Evolutionary conservation across 2,113 vertebrate genomes (phyloP), one percentile per base, ranked within the genome.

Genomic region (Delphinapterus leucas): DNA sequence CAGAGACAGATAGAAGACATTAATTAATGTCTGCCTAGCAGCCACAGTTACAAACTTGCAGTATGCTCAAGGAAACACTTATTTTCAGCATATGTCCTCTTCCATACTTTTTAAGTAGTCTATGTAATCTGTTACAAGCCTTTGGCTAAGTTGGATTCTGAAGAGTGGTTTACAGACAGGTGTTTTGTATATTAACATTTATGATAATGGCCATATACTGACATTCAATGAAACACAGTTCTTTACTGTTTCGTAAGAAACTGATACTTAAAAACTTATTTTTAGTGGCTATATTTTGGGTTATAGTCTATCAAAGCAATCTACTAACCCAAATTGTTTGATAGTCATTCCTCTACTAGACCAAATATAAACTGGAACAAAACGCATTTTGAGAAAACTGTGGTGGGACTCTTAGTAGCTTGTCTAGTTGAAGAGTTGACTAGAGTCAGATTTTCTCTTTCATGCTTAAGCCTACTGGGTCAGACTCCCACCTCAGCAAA

Each of bases 291-390:
- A 8, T 60, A 28, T 93, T 20, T 89, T 85, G 31, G 7, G 38
- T 80, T 38, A 90, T 90, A 93, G 6, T 92, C 49, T 96, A 80
- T 15, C 13, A 91, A 94, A 92, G 79, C 58, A 80, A 84, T 67
- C 47, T 89, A 77, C 21, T 55, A 95, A 84, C 8, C 63, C 84
- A 96, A 93, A 88, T 2, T 88, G 14, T 68, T 44, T 60, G 31
- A 90, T 28, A 88, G 55, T 70, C 49, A 85, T 77, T 96, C 65
- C 20, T 93, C 49, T 82, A 76, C 47, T 36, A 90, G 55, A 68
- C 15, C 68, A 93, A 88, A 83, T 55, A 82, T 44, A 80, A 95
- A 94, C 55, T 81, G 67, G 47, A 88, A 92, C 20, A 68, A 77
- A 94, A 87, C 20, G 73, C 20, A 58, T 18, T 58, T 15, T 74